Evolutionary conservation across 2,113 vertebrate species (phyloP).

Genomic region (Oreochromis aureus): DNA sequence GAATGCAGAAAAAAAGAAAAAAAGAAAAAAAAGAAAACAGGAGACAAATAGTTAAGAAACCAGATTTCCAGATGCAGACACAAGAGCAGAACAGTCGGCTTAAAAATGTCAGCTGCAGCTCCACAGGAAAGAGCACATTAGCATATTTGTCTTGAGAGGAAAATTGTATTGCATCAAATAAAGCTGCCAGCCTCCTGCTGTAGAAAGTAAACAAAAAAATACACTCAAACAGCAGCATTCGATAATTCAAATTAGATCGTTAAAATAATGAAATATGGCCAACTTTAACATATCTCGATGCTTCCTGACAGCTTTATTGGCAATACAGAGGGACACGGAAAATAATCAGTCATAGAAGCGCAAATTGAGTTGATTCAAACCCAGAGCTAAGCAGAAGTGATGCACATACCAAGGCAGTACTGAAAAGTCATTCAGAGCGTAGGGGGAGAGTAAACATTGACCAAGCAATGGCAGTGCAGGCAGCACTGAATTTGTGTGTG

Average conservation of each 20-base stretch:
- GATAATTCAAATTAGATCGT: not conserved
- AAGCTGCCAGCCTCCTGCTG: conserved; percentile 58
- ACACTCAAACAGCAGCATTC: not conserved
- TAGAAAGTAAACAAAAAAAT: not conserved
- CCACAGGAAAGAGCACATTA: conserved; percentile 51
- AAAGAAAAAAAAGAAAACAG: not conserved
- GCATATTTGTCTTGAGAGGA: conserved; percentile 47
- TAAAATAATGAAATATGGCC: not conserved
- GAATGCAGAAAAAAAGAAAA: not conserved
- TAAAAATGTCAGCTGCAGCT: conserved; percentile 43
- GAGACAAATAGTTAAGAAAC: conserved; percentile 15
- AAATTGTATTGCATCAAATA: conserved; percentile 61
- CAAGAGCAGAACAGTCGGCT: not conserved
- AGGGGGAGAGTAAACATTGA: conserved; percentile 59
- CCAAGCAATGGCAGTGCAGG: conserved; percentile 59
- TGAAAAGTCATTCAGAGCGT: conserved; percentile 66
- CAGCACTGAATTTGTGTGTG: conserved; percentile 44
- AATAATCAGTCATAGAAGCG: conserved; percentile 50
- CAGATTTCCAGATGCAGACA: not conserved
- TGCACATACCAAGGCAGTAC: conserved; percentile 60
- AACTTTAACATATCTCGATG: not conserved
- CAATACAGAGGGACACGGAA: conserved; percentile 54
- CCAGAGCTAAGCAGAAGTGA: conserved; percentile 68
- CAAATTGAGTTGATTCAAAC: conserved; percentile 50
- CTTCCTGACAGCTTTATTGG: conserved; percentile 63